Conservation (phyloP, 1,140 invertebrate species). For the Dryas iulia region DNA sequence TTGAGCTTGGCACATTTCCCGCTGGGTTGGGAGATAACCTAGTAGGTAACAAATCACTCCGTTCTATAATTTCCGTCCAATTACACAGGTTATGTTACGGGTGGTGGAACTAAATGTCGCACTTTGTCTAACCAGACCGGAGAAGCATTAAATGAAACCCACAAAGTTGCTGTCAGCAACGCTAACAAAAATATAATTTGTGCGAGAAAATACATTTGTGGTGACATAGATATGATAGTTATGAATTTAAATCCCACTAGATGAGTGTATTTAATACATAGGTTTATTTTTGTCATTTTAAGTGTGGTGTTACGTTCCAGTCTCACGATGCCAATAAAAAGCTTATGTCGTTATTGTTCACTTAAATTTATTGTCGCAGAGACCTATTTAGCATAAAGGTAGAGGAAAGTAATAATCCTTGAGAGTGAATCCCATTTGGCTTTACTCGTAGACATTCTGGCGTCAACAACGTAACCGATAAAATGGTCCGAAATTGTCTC, state of each 20-base stretch:
- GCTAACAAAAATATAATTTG: too few species aligned
- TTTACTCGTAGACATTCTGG: not conserved
- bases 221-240: not conserved
- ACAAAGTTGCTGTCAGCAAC: too few species aligned
- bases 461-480: not conserved
- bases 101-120: not conserved
- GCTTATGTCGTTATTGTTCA: too few species aligned
- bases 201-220: too few species aligned
- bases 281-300: too few species aligned
- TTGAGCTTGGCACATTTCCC: not conserved
- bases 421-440: not conserved
- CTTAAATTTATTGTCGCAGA: too few species aligned
- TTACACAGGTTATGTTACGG: not conserved
- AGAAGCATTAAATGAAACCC: too few species aligned
- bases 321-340: too few species aligned
- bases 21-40: not conserved
- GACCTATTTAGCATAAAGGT: too few species aligned
- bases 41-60: not conserved
- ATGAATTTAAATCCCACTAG: not conserved
- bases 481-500: not conserved
- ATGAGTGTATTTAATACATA: not conserved
- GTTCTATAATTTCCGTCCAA: not conserved
- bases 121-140: too few species aligned
- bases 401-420: not conserved
- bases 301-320: too few species aligned